phyloP scores from a whole-genome alignment of 2,888 invertebrate species.

The Lasioglossum figueresi region DNA sequence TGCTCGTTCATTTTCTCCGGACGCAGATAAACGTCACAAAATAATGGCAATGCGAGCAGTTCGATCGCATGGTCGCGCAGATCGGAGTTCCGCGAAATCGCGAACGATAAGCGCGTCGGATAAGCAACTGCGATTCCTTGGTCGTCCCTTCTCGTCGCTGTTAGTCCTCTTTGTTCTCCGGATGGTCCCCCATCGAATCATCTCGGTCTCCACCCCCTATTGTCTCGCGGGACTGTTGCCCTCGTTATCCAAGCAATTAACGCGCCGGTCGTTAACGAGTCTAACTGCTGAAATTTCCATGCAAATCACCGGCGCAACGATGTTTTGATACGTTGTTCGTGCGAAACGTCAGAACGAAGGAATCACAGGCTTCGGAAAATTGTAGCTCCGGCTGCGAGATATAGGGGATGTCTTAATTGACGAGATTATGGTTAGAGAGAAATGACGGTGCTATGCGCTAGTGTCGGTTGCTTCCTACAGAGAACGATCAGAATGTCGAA shows the following conservation, averaged over 20 bases:
- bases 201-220: slow-evolving; percentile 27
- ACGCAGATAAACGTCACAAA: slow-evolving; percentile 28
- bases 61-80: slow-evolving; percentile 52
- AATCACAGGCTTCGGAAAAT: slow-evolving; percentile 18
- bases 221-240: slow-evolving; percentile 47
- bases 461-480: background rate
- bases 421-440: background rate
- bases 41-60: background rate
- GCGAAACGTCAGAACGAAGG: slow-evolving; percentile 24
- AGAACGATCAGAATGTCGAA: slow-evolving; percentile 8
- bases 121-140: slow-evolving; percentile 59
- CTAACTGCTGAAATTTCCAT: slow-evolving; percentile 58
- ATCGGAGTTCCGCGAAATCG: slow-evolving; percentile 66
- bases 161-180: slow-evolving; percentile 58
- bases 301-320: slow-evolving; percentile 26
- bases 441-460: background rate
- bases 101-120: slow-evolving; percentile 63
- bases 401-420: background rate
- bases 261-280: slow-evolving; percentile 55
- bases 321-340: slow-evolving; percentile 39
- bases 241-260: slow-evolving; percentile 62
- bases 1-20: background rate
- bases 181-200: slow-evolving; percentile 7
- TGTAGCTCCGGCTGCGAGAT: background rate
- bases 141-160: slow-evolving; percentile 27